These are phyloP conservation scores for Felis chaus DNA, from an alignment of 2,113 vertebrate genomes.

Conservation along the genomic window DNA sequence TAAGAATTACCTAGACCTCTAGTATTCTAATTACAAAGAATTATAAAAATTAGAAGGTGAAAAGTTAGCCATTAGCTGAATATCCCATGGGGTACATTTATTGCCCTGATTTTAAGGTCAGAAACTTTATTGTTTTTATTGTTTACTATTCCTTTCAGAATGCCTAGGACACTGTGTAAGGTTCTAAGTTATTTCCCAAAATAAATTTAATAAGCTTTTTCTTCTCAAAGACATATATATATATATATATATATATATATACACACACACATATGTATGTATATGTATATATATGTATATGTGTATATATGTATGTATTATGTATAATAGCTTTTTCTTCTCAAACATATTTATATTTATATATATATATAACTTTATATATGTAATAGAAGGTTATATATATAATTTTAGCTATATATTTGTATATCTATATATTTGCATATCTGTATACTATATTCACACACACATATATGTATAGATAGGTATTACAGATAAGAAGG, in stretches of 20 bases:
- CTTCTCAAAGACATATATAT: background rate
- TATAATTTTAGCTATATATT: too few relatives aligned
- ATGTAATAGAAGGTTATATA: too few relatives aligned
- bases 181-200: conserved; percentile 34
- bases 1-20: background rate
- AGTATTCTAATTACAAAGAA: background rate
- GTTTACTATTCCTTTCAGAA: background rate
- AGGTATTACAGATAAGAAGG: background rate
- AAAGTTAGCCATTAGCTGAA: background rate
- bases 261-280: too few relatives aligned
- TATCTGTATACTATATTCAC: background rate
- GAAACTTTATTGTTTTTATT: background rate
- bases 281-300: too few relatives aligned
- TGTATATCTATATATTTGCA: background rate
- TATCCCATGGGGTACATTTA: background rate
- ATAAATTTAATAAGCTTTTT: conserved; percentile 14
- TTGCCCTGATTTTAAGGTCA: background rate
- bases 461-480: background rate
- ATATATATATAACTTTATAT: background rate
- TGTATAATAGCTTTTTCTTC: background rate
- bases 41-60: background rate
- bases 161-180: background rate
- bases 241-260: too few relatives aligned
- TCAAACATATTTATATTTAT: background rate
- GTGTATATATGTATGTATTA: background rate